phyloP scores from a whole-genome alignment of 2,113 vertebrate species.

The Pluvialis apricaria region DNA sequence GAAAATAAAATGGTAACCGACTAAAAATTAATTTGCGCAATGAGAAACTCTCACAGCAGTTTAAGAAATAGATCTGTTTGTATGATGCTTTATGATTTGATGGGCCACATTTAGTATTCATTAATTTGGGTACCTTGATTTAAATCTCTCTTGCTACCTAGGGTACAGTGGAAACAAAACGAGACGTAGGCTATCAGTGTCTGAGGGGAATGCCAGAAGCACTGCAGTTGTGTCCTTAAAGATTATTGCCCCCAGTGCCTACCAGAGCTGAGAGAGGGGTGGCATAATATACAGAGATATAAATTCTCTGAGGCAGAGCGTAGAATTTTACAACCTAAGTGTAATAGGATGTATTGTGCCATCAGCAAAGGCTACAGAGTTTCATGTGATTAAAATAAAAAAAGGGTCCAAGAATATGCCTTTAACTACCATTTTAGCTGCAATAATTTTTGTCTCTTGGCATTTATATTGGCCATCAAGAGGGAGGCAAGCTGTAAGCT shows the following conservation, averaged over 20 bases:
- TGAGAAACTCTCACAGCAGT: not conserved
- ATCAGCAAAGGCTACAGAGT: slow-evolving; percentile 73
- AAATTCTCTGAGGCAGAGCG: slow-evolving; percentile 74
- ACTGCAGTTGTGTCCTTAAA: slow-evolving; percentile 58
- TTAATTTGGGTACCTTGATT: slow-evolving; percentile 30
- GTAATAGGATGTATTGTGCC: slow-evolving; percentile 75
- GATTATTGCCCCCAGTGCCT: slow-evolving; percentile 65
- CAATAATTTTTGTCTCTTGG: slow-evolving; percentile 72
- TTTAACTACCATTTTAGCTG: slow-evolving; percentile 74
- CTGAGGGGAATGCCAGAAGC: slow-evolving; percentile 37
- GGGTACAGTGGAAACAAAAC: not conserved
- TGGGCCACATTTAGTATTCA: not conserved
- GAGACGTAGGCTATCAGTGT: not conserved
- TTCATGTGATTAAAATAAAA: slow-evolving; percentile 74
- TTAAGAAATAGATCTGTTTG: slow-evolving; percentile 10
- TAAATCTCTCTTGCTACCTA: not conserved
- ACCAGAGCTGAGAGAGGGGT: slow-evolving; percentile 59
- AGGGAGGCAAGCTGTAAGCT: slow-evolving; percentile 55
- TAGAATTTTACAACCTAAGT: slow-evolving; percentile 75
- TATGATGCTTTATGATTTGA: not conserved
- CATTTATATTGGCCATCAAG: slow-evolving; percentile 71
- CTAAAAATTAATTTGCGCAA: slow-evolving; percentile 15
- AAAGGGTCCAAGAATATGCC: slow-evolving; percentile 66
- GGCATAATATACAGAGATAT: slow-evolving; percentile 65
- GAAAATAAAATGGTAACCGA: slow-evolving; percentile 19